phyloP scores from a whole-genome alignment of 2,888 invertebrate genomes.

The Drosophila mimetica region DNA sequence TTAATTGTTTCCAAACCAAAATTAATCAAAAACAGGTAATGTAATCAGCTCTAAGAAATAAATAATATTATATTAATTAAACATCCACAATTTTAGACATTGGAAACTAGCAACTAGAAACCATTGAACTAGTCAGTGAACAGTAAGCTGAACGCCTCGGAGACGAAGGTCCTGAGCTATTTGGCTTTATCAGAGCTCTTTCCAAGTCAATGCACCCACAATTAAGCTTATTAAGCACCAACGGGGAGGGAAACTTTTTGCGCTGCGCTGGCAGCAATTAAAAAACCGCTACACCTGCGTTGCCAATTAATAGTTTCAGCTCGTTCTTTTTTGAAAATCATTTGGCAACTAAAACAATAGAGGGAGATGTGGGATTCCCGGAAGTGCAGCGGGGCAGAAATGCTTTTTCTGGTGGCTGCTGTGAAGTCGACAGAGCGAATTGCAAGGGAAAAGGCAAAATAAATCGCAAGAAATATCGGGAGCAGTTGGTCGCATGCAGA shows the following conservation, averaged over 20 bases:
- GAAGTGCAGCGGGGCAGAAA: slow-evolving; percentile 22
- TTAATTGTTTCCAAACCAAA: slow-evolving; percentile 17
- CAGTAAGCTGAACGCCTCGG: not conserved
- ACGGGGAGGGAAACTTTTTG: slow-evolving; percentile 47
- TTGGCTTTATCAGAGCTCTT: slow-evolving; percentile 49
- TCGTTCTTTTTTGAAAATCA: slow-evolving; percentile 44
- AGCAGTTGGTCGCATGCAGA: not conserved
- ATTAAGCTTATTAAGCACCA: slow-evolving; percentile 54
- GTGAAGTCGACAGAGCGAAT: slow-evolving; percentile 14
- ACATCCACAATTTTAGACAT: too few relatives aligned
- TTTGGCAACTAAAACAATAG: slow-evolving; percentile 41
- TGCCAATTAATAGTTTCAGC: slow-evolving; percentile 70
- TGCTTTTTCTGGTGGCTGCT: slow-evolving; percentile 8
- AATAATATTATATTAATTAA: too few relatives aligned
- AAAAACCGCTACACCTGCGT: slow-evolving; percentile 52
- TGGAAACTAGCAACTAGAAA: too few relatives aligned
- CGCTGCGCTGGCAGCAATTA: slow-evolving; percentile 64
- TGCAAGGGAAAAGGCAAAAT: slow-evolving; percentile 22
- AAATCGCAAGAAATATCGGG: slow-evolving; percentile 9
- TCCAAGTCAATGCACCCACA: slow-evolving; percentile 61
- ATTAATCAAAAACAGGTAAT: too few relatives aligned
- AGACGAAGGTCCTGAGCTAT: not conserved
- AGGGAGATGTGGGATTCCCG: slow-evolving; percentile 7
- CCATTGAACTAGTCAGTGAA: not conserved
- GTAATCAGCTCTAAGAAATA: too few relatives aligned